Evolutionary conservation across 92 coral and sea anemone genomes (phyloP).

Genomic region (Palythoa caribaeorum): DNA sequence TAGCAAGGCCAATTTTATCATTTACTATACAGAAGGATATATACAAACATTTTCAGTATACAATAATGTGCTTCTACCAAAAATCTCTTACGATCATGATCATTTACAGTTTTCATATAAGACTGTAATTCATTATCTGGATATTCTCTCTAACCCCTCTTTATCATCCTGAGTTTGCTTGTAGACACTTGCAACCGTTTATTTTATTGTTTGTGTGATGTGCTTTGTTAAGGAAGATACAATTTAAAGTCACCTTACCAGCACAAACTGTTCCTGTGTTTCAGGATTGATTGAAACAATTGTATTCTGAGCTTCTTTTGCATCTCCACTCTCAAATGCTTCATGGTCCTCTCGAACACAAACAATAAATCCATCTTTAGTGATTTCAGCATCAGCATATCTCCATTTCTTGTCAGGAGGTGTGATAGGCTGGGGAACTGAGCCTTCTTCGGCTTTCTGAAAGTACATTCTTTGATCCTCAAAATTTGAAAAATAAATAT

Average conservation of each 20-base stretch:
- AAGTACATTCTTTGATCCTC: conserved; percentile 87
- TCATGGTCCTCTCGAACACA: conserved; percentile 98
- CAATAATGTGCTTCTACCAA: too few relatives aligned
- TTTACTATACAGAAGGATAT: too few relatives aligned
- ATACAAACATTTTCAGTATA: too few relatives aligned
- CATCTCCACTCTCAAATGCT: conserved; percentile 63
- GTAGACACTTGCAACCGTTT: too few relatives aligned
- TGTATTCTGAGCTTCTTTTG: conserved; percentile 83
- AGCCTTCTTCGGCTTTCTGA: conserved; percentile 68
- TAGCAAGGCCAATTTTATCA: too few relatives aligned
- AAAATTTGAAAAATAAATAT: conserved; percentile 92
- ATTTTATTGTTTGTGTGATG: too few relatives aligned
- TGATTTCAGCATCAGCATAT: conserved; percentile 88
- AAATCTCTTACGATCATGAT: too few relatives aligned
- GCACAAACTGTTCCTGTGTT: conserved; percentile 83
- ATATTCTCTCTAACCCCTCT: too few relatives aligned
- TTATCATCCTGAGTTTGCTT: too few relatives aligned
- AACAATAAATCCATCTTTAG: conserved; percentile 65
- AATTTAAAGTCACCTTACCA: conserved; percentile 53
- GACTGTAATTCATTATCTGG: too few relatives aligned
- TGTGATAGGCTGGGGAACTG: conserved; percentile 61
- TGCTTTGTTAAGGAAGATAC: background rate
- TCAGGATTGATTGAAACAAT: conserved; percentile 84
- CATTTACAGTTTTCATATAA: too few relatives aligned
- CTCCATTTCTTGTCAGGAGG: conserved; percentile 88